A percentile compares a stretch with the other conserved stretches of the same genome.
phyloP scores from a whole-genome alignment of 1,140 invertebrate species.

The Popillia japonica region DNA sequence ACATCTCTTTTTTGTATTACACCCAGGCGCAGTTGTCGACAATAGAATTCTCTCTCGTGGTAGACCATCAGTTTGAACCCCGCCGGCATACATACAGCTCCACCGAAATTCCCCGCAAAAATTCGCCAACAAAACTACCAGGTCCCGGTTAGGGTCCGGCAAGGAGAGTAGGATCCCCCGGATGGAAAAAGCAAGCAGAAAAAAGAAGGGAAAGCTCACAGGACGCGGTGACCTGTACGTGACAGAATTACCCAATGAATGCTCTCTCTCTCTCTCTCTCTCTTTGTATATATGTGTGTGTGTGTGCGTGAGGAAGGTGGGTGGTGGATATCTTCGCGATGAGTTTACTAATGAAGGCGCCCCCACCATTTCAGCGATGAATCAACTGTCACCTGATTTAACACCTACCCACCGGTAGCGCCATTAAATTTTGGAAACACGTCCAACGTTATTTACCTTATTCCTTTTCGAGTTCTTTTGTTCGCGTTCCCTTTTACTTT shows the following conservation, averaged over 20 bases:
- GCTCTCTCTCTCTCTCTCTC: too few species aligned
- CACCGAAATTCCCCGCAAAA: neutral
- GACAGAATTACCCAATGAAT: slow-evolving; percentile 10
- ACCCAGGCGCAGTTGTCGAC: neutral
- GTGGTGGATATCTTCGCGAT: neutral
- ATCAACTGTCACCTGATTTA: slow-evolving; percentile 18
- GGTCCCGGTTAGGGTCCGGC: neutral
- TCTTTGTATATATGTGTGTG: too few species aligned
- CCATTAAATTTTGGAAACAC: slow-evolving; percentile 15
- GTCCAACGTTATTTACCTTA: slow-evolving; percentile 10
- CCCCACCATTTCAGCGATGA: neutral
- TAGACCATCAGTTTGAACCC: neutral
- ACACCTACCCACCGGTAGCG: neutral
- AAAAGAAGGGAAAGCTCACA: neutral
- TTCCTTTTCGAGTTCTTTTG: neutral
- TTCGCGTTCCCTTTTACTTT: neutral
- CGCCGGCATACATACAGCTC: neutral
- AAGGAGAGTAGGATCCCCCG: neutral
- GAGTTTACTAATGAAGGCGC: neutral
- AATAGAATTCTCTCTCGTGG: slow-evolving; percentile 12
- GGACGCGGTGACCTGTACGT: slow-evolving; percentile 8
- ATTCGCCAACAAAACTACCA: neutral
- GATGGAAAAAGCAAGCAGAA: neutral
- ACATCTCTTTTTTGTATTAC: neutral
- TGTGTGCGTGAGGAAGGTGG: neutral